These are phyloP conservation scores for Gastracanthus pulcherrimus DNA, from an alignment of 2,888 invertebrate genomes.

Conservation along the genomic window DNA sequence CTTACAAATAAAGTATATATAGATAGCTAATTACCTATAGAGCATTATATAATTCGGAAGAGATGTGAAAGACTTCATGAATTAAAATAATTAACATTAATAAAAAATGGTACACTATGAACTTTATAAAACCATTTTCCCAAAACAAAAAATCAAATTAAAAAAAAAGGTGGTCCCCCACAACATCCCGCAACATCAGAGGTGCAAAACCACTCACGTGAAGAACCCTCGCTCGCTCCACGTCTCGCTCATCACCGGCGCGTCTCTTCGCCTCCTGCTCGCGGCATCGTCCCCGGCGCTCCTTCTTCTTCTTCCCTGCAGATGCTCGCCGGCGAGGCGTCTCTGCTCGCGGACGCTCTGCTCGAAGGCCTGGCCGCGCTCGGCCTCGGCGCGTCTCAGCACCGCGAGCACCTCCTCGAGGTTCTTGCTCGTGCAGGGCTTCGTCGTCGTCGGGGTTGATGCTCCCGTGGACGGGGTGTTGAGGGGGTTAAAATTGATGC, in stretches of 20 bases:
- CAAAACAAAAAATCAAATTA: no score
- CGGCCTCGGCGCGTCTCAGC: slow-evolving; percentile 56
- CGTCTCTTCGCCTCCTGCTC: neutral
- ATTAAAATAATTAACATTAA: no score
- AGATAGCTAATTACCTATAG: no score
- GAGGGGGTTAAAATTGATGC: no score
- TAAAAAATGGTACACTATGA: no score
- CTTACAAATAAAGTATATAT: no score
- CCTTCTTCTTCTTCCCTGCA: neutral
- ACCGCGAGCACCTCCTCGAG: slow-evolving; percentile 62
- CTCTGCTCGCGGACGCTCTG: slow-evolving; percentile 27
- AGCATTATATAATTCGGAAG: no score
- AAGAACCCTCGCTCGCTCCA: neutral
- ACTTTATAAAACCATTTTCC: no score
- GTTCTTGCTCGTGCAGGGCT: slow-evolving; percentile 56
- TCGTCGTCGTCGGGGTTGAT: neutral
- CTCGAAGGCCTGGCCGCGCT: slow-evolving; percentile 58
- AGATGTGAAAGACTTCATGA: no score
- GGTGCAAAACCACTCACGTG: neutral
- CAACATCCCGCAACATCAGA: neutral
- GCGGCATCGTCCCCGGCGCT: neutral
- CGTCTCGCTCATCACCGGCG: neutral
- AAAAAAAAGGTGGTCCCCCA: no score
- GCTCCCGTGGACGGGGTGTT: slow-evolving; percentile 46
- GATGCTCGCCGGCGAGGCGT: neutral